Evolutionary conservation across 2,113 vertebrate species (phyloP), one percentile per base, ranked within the genome.

Genomic region (Eptatretus burgeri): DNA sequence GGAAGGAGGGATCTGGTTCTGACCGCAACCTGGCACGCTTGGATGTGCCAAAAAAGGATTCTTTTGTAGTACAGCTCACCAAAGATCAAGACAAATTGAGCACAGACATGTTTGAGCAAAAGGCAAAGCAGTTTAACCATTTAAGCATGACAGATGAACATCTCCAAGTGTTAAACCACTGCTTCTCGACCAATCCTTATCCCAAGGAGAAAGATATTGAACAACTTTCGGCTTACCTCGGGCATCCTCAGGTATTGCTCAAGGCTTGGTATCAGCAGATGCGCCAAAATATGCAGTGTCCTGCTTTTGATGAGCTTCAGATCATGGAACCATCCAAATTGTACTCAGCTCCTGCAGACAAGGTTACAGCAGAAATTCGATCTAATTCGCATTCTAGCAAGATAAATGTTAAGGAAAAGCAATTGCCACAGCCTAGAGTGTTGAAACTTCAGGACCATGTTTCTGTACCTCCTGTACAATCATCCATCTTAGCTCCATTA

Each of bases 261-360:
- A 60, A 60, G 56, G n/a, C n/a, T 20, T 60, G 56, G 56, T 60
- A 17, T 20, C 56, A 60, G 56, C 56, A 60, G n/a, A 60, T 60
- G 56, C 56, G 56, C 10, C 56, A 60, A 20, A 60, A 60, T n/a
- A 20, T 20, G 56, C 56, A 20, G 56, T 20, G 56, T 20, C 56
- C 27, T 41, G 27, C 3, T 41, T 41, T 41, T 41, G 27, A 41
- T 41, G 27, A 41, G 7, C 27, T 41, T 41, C 27, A 41, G 27
- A 41, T 41, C 7, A 7, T 41, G 27, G 27, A 41, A 41, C 27
- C 27, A 41, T 41, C 7, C 27, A 41, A 41, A 41, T 41, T 41
- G 27, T 5, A 41, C 7, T 41, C 27, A 41, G 27, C 27, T 41
- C 7, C 27, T 41, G 27, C 27, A 41, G 27, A 41, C 27, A 41